phyloP scores from a whole-genome alignment of 2,797 vertebrate species.

The Sylvia borin region DNA sequence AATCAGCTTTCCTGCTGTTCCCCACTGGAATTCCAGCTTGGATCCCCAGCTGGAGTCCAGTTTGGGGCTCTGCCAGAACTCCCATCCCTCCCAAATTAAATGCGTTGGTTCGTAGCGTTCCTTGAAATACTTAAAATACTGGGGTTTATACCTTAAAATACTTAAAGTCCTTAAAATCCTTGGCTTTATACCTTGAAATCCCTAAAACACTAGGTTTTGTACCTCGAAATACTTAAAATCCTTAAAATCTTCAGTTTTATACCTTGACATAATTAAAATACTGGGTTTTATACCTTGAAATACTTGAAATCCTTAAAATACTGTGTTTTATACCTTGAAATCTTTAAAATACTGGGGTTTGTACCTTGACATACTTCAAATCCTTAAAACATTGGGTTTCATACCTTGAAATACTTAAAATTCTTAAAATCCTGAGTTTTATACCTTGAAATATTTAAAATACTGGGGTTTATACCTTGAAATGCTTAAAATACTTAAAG shows the following conservation, averaged over 20 bases:
- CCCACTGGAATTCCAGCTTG: background rate
- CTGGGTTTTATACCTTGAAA: too few relatives aligned
- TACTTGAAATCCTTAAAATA: background rate
- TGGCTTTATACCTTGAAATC: too few relatives aligned
- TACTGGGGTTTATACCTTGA: background rate
- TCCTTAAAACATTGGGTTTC: background rate
- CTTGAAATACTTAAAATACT: too few relatives aligned
- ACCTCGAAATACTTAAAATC: background rate
- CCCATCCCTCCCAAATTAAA: background rate
- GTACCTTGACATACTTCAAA: background rate
- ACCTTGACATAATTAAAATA: too few relatives aligned
- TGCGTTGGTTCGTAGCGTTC: fast-evolving
- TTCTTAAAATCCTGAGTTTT: background rate
- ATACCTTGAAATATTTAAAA: background rate
- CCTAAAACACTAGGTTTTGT: background rate
- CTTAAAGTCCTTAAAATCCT: background rate
- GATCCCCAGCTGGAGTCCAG: background rate
- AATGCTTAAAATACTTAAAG: background rate
- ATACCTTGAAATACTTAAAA: background rate
- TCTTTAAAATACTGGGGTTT: too few relatives aligned
- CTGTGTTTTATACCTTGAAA: too few relatives aligned
- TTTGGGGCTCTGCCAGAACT: background rate
- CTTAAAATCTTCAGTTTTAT: too few relatives aligned
- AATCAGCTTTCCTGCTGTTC: background rate
- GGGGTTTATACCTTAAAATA: background rate